Percentiles rank a stretch among this genome's conserved stretches.
Conservation (phyloP, 2,888 invertebrate genomes). For the Blomia tropicalis region DNA sequence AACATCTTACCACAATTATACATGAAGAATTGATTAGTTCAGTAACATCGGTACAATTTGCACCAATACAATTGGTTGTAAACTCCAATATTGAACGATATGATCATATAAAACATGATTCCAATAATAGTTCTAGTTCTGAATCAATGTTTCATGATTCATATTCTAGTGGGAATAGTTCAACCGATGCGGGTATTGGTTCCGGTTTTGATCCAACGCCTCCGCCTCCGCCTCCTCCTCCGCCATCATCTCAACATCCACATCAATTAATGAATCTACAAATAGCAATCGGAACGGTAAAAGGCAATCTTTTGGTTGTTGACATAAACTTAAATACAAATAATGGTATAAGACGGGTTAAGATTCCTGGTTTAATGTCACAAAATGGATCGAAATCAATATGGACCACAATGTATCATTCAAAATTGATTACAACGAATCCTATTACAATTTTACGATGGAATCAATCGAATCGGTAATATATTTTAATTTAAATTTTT, state of each 20-base stretch:
- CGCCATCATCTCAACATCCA: background rate
- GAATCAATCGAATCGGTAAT: background rate
- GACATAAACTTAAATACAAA: background rate
- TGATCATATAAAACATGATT: too few species aligned
- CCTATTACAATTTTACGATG: background rate
- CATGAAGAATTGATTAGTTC: background rate
- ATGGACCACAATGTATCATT: background rate
- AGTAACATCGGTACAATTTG: constrained; percentile 14
- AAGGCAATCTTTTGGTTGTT: constrained; percentile 11
- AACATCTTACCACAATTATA: constrained; percentile 9
- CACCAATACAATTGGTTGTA: background rate
- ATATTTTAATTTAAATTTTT: background rate
- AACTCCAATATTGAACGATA: too few species aligned
- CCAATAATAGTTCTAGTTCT: too few species aligned
- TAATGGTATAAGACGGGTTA: background rate
- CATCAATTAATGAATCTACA: background rate
- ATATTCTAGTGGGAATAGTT: too few species aligned
- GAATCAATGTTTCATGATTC: too few species aligned
- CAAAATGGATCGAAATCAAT: background rate
- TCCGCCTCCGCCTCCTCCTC: too few species aligned
- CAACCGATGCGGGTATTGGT: too few species aligned
- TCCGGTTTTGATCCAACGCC: too few species aligned
- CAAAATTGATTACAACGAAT: background rate
- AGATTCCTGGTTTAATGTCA: background rate
- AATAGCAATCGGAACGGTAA: constrained; percentile 4